These are phyloP conservation scores for Lithophane socia DNA, from an alignment of 2,888 invertebrate species.

Conservation along the genomic window DNA sequence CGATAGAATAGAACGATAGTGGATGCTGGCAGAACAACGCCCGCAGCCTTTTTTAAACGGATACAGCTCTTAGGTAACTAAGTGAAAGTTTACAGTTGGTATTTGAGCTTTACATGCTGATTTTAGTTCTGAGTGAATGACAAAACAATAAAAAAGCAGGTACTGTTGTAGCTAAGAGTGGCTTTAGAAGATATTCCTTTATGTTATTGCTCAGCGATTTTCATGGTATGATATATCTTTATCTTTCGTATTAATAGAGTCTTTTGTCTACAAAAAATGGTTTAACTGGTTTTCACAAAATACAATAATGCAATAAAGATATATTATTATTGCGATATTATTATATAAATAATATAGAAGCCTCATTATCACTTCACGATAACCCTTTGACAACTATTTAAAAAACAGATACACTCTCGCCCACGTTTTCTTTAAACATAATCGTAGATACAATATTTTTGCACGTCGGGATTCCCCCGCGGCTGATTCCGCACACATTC, in stretches of 20 bases:
- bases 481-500: constrained; percentile 59
- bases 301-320: neutral
- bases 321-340: no score
- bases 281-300: constrained; percentile 20
- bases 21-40: neutral
- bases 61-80: constrained; percentile 34
- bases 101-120: constrained; percentile 8
- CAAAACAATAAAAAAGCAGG: constrained; percentile 8
- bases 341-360: constrained; percentile 14
- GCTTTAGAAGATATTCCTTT: neutral
- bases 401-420: constrained; percentile 47
- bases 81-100: constrained; percentile 40
- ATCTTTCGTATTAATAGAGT: neutral
- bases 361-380: constrained; percentile 16
- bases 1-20: neutral
- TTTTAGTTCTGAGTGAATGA: constrained; percentile 18
- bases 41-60: neutral
- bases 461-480: constrained; percentile 84
- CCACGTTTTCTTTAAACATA: constrained; percentile 65
- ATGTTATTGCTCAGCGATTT: neutral
- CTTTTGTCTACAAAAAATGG: neutral
- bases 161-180: neutral
- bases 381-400: constrained; percentile 18
- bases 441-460: constrained; percentile 57
- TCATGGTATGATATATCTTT: neutral